Evolutionary conservation across 2,113 vertebrate species (phyloP), one percentile per base, ranked within the genome.

Genomic region (Antennarius striatus): DNA sequence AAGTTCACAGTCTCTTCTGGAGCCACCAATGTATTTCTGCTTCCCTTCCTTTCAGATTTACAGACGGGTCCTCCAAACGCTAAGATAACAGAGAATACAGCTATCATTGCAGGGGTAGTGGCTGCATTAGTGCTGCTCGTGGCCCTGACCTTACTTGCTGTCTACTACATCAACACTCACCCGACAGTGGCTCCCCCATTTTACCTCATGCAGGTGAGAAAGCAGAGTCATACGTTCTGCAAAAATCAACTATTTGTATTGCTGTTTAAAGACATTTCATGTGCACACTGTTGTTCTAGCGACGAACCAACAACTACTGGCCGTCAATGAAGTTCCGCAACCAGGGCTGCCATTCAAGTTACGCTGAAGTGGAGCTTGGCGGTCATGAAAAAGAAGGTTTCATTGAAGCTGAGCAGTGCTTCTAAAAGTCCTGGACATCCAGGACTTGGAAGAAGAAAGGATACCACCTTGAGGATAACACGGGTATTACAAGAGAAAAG

Each of bases 291-390:
- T 56, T 9, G 64, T 73, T 45, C 0, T 84, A 99, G 97, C 92
- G 93, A 69, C 90, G 94, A 82, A 93, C 94, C 9, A 96, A 94
- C 66, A 93, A 91, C 69, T 96, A 87, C 75, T 98, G 96, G 96
- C 95, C 97, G 0, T 93, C 95, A 63, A 97, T 98, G 95, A 96
- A 96, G 77, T 99, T 98, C 87, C 93, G 93, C 3, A 97, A 93
- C 78, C 95, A 91, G 78, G 82, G 90, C 73, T 91, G 81, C 71
- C 94, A 87, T 3, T 87, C 91, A 6, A 93, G 93, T 0, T 99
- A 98, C 72, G 92, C 94, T 0, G 97, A 98, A 86, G 96, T 98
- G 3, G 96, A 98, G 59, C 90, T 95, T 0, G 86, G 89, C 4
- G 91, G 94, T 77, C 95, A 95, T 0, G 95, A 98, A 71, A 98